Evolutionary conservation across 92 coral and sea anemone genomes (phyloP), one percentile per base, ranked within the genome.

Genomic region (Pocillopora grandis): DNA sequence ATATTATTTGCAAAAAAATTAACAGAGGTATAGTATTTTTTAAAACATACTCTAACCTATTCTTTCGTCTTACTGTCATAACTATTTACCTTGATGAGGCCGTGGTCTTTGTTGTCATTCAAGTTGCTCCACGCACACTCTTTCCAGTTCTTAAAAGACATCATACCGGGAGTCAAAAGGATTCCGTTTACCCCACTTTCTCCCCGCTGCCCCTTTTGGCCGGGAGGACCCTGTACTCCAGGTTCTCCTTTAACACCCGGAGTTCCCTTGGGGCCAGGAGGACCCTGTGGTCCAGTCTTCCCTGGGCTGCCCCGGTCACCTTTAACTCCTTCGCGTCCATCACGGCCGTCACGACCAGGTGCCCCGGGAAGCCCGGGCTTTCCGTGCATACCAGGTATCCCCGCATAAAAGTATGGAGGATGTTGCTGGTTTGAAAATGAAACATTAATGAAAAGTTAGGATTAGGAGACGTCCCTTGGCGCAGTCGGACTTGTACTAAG

Each of bases 121-220:
- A 27, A 27, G 31, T 10, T 12, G 13, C 52, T 74, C 78, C 78
- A 74, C 0, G 78, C 18, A 18, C 78, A 74, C 20, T 74, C 78
- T 74, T 74, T 74, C 78, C 78, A 74, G 63, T 74, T 74, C 78
- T 17, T 21, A 62, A 48, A 36, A 23, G 77, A 73, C 14, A 27
- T n/a, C 49, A 73, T 59, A 23, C 55, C 31, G 23, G 62, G 58
- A 12, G 60, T 16, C 23, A 59, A 62, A 12, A 23, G 17, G 20
- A 10, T 56, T 56, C 37, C 62, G 52, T 62, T 74, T 12, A 52
- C 78, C 2, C 78, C 63, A 52, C 52, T 74, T 23, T 74, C 12
- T 62, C 78, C 78, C 52, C 49, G 23, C 48, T 64, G 11, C 18
- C 68, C 68, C 18, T 19, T 11, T 23, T 66, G 77, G 31, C 77